Conservation (phyloP, 2,888 invertebrate species). For the Oxystoma pomonae region DNA sequence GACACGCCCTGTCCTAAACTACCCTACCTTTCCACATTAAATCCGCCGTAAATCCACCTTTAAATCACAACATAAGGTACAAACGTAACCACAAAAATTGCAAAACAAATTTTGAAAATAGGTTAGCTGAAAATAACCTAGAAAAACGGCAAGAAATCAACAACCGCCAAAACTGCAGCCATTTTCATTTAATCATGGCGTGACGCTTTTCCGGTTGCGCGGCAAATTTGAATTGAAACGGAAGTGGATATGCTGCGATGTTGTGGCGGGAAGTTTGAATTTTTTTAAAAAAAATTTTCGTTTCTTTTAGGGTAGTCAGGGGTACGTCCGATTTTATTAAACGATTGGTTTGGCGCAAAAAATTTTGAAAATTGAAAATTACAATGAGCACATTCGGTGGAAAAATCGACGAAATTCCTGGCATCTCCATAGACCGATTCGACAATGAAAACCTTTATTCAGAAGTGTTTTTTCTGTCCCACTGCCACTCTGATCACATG, state of each 20-base stretch:
- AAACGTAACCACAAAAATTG: background rate
- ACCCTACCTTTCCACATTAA: background rate
- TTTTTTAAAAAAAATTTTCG: too few relatives aligned
- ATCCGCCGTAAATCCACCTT: background rate
- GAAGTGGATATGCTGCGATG: background rate
- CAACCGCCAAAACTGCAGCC: constrained; percentile 41
- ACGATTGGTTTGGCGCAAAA: too few relatives aligned
- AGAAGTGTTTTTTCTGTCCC: constrained; percentile 59
- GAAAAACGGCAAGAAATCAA: constrained; percentile 26
- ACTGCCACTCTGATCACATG: constrained; percentile 63
- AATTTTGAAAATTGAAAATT: too few relatives aligned
- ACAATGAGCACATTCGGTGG: constrained; percentile 61
- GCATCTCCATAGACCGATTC: constrained; percentile 60
- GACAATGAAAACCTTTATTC: constrained; percentile 47
- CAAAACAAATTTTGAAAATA: constrained; percentile 32
- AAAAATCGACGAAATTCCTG: constrained; percentile 56
- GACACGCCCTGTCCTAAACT: background rate
- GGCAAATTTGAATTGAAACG: constrained; percentile 29
- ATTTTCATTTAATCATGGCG: constrained; percentile 10
- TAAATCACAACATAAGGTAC: background rate
- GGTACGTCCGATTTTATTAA: too few relatives aligned
- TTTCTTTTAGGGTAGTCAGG: too few relatives aligned
- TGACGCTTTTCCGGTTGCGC: constrained; percentile 18
- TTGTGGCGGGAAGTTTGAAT: background rate
- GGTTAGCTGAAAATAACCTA: constrained; percentile 47